Evolutionary conservation across 1,140 invertebrate genomes (phyloP), one percentile per base, ranked within the genome.

Genomic region (Propsilocerus akamusi): DNA sequence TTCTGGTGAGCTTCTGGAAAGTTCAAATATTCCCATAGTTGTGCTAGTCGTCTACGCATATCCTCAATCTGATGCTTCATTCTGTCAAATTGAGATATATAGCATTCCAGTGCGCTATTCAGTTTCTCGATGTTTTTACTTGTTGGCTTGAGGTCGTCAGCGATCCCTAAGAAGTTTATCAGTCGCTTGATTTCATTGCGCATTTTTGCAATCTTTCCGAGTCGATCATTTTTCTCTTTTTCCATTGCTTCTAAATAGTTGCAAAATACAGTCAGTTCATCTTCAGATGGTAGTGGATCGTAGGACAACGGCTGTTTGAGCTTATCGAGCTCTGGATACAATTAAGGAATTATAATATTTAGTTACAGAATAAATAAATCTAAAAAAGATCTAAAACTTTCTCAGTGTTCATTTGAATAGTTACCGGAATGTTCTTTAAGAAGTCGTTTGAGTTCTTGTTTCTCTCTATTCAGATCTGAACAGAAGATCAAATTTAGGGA

Each of bases 11-110:
- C 55, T 22, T 65, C 51, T 12, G 72, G 63, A 37, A 75, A 65
- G 11, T 76, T 71, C 2, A 85, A 62, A 50, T 73, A 69, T 11
- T 74, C 68, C 79, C 79, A 83, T 0, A 83, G 56, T 5, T 60
- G 55, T 5, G 64, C 55, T 0, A 83, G 54, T 52, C 71, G 68
- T 6, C 68, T 59, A 49, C 70, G 67, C 58, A 73, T 67, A 11
- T 68, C 61, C 12, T 64, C 55, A n/a, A 71, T 65, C 48, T 65
- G 57, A 11, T 62, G 53, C 20, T 63, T 64, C n/a, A 64, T 54
- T n/a, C 66, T 56, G 3, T 61, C 49, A 3, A 67, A 53, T 52
- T 68, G 58, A 11, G 59, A 25, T 37, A 60, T 57, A 7, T 72
- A 51, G 4, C 54, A 37, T 6, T 64, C 58, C 4, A 53, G 54